Conservation (phyloP, 2,888 invertebrate species). For the Tenthredo scrophulariae region DNA sequence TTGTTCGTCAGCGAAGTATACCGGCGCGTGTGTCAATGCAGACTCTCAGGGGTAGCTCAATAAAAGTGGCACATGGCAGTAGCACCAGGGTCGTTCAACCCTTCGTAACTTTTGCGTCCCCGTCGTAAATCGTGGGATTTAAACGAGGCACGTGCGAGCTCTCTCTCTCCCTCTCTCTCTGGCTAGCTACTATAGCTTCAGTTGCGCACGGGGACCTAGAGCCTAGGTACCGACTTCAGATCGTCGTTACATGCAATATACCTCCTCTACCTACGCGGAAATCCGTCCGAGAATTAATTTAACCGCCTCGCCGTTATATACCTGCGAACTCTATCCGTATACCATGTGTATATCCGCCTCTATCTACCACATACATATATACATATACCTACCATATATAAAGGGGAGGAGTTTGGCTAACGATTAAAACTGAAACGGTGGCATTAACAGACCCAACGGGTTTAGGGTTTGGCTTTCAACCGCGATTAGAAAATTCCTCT, state of each 20-base stretch:
- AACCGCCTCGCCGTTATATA: constrained; percentile 22
- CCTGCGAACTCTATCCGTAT: background rate
- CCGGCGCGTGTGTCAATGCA: constrained; percentile 56
- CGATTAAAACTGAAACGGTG: background rate
- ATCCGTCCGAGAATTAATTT: constrained; percentile 43
- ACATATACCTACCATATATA: background rate
- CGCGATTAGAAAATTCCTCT: background rate
- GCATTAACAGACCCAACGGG: background rate
- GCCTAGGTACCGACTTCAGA: constrained; percentile 9
- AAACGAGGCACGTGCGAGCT: constrained; percentile 59
- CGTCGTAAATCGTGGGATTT: constrained; percentile 63
- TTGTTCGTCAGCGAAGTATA: constrained; percentile 41
- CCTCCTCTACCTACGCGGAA: background rate
- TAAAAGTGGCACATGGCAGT: constrained; percentile 66
- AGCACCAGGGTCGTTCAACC: constrained; percentile 60
- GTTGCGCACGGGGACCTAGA: constrained; percentile 43
- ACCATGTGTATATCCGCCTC: background rate
- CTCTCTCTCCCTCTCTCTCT: no score
- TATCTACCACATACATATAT: background rate
- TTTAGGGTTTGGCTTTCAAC: background rate
- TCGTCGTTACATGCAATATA: constrained; percentile 37
- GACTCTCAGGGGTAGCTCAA: constrained; percentile 53
- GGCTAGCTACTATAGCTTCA: no score
- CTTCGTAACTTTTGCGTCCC: constrained; percentile 65
- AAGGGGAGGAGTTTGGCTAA: constrained; percentile 13